Conservation (phyloP, 2,113 vertebrate genomes). For the Crypturellus undulatus region DNA sequence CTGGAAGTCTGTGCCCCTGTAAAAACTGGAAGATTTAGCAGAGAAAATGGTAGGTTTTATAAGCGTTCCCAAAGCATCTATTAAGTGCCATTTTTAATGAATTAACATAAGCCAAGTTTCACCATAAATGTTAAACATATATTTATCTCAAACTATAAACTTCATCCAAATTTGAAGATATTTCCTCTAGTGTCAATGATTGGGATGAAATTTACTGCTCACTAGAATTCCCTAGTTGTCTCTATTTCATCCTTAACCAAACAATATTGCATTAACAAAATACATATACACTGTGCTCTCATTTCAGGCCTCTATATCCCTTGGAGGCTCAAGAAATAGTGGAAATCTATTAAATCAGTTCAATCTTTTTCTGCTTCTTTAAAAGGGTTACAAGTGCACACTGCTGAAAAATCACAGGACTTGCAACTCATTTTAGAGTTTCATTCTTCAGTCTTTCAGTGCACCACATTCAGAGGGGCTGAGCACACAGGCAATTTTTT, state of each 20-base stretch:
- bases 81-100: background rate
- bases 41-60: background rate
- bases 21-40: background rate
- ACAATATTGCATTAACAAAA: background rate
- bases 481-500: accelerated
- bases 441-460: background rate
- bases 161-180: background rate
- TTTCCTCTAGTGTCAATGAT: background rate
- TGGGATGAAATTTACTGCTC: background rate
- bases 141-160: background rate
- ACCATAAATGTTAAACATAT: background rate
- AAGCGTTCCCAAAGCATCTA: background rate
- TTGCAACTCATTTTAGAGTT: background rate
- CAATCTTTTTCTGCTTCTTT: background rate
- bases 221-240: background rate
- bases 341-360: background rate
- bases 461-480: background rate
- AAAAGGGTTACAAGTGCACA: background rate
- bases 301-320: background rate
- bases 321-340: background rate
- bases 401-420: background rate
- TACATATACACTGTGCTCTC: background rate
- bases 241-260: conserved; percentile 18
- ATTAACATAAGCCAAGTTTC: background rate
- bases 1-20: background rate